These are phyloP conservation scores for Poecile atricapillus DNA, from an alignment of 2,113 vertebrate genomes.

Conservation along the genomic window DNA sequence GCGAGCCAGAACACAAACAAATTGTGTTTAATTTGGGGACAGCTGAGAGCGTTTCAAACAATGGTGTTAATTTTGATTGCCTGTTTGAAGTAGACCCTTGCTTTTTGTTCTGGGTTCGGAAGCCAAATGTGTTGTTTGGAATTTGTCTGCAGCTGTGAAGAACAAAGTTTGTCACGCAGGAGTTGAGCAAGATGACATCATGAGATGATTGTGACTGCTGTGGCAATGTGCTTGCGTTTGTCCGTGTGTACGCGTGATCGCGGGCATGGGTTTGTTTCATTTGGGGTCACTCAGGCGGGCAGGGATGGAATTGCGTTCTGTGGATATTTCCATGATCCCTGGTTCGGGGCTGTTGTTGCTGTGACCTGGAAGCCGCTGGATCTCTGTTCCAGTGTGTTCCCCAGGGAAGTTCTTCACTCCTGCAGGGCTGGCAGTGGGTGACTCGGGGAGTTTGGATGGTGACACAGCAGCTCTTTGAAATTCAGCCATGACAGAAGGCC, in stretches of 20 bases:
- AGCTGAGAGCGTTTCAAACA: background rate
- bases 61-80: constrained; percentile 1
- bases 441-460: background rate
- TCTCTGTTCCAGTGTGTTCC: background rate
- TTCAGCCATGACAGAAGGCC: background rate
- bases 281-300: background rate
- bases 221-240: background rate
- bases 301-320: background rate
- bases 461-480: background rate
- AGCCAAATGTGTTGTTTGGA: background rate
- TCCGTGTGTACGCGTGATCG: background rate
- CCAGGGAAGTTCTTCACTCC: background rate
- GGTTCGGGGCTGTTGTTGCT: background rate
- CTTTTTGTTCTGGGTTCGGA: background rate
- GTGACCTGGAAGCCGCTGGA: background rate
- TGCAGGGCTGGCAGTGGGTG: background rate
- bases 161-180: background rate
- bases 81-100: constrained; percentile 9
- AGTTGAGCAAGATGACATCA: background rate
- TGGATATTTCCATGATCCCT: background rate
- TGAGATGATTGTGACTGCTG: background rate
- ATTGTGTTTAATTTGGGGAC: background rate
- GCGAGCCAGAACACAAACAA: constrained; percentile 9
- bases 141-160: constrained; percentile 19
- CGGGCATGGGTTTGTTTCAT: background rate